These are phyloP conservation scores for Calycopis cecrops DNA, from an alignment of 1,140 invertebrate species.

Conservation along the genomic window DNA sequence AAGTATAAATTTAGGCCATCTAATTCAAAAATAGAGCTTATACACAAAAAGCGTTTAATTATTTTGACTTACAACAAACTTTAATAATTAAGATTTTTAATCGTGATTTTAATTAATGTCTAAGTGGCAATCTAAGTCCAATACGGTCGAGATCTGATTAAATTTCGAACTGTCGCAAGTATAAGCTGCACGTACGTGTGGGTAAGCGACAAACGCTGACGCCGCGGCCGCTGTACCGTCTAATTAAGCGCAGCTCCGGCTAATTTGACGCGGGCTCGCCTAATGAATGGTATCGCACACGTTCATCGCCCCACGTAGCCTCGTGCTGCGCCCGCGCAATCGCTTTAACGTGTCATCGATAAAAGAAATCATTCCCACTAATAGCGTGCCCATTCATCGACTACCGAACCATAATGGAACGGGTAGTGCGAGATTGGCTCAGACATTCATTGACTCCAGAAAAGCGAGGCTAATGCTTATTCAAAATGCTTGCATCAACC, in stretches of 20 bases:
- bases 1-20: no score
- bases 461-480: slow-evolving; percentile 56
- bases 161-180: no score
- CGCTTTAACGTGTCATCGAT: slow-evolving; percentile 40
- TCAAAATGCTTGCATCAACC: slow-evolving; percentile 53
- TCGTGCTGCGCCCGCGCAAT: slow-evolving; percentile 37
- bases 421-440: slow-evolving; percentile 36
- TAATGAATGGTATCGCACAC: slow-evolving; percentile 73
- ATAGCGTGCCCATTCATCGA: slow-evolving; percentile 30
- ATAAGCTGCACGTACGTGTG: no score
- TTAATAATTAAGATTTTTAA: no score
- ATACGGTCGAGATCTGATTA: no score
- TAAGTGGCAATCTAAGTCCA: no score
- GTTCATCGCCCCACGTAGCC: slow-evolving; percentile 59
- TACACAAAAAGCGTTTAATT: no score
- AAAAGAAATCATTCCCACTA: slow-evolving; percentile 40
- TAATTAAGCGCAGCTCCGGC: slow-evolving; percentile 60
- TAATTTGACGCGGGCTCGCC: slow-evolving; percentile 68
- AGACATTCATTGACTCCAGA: slow-evolving; percentile 44
- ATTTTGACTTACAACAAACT: no score
- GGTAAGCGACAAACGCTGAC: neutral
- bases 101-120: no score
- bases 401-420: slow-evolving; percentile 26
- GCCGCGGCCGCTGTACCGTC: slow-evolving; percentile 37
- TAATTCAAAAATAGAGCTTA: no score